Evolutionary conservation across 2,797 vertebrate species (phyloP), one percentile per base, ranked within the genome.

Genomic region (Bovichtus diacanthus): DNA sequence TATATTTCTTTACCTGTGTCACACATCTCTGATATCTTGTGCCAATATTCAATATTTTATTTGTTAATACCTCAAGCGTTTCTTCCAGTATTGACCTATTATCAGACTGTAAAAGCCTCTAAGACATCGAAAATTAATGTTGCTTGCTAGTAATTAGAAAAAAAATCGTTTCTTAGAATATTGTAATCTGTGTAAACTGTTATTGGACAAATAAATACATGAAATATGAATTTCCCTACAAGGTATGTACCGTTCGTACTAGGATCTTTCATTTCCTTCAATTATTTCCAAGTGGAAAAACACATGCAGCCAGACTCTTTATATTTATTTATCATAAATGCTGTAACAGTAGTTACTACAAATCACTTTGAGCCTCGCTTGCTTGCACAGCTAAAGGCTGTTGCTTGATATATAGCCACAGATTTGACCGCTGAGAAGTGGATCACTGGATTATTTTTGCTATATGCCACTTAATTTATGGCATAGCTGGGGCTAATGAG

Each of bases 401-500:
- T 43, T 51, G 50, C 62, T 76, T 75, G 78, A 76, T 51, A 55
- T 50, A 81, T 77, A 19, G 63, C 80, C 81, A 59, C 68, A 80
- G 65, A 87, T 77, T 85, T 85, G 50, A 46, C 78, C 61, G 69
- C 74, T 65, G 70, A 76, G 62, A 81, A 75, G 75, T 68, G 74
- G 87, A 84, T 90, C 76, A 61, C 68, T 76, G 76, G 78, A 91
- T 91, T 82, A 83, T 85, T 83, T 86, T 88, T 85, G 64, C 79
- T 82, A 38, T 87, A 87, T 82, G 70, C 83, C 73, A 73, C 73
- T 85, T 83, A 76, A 93, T 92, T 90, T 85, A 88, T 90, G 58
- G 87, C 87, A 86, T 89, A 83, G 78, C 88, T 85, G 73, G 53
- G 58, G 56, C 81, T 93, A 92, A 92, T 93, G 87, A 93, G 82